These are phyloP conservation scores for Nemopilema nomurai DNA, from an alignment of 30 jellyfish, hydroid and myxozoan species.

Conservation along the genomic window DNA sequence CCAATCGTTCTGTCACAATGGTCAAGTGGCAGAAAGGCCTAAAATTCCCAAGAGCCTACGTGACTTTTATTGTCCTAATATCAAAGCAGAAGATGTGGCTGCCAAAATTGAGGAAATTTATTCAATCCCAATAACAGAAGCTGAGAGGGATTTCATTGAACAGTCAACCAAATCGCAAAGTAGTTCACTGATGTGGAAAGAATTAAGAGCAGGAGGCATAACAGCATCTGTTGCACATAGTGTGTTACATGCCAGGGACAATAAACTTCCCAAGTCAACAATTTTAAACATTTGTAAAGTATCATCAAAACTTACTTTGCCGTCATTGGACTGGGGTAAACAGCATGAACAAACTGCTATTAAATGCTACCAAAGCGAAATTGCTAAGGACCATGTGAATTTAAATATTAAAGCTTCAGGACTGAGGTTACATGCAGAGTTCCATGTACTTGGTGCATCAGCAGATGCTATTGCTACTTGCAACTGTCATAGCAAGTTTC, in stretches of 20 bases:
- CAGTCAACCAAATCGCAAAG: conserved; percentile 11
- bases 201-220: neutral
- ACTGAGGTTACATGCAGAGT: neutral
- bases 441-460: neutral
- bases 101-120: neutral
- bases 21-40: conserved; percentile 26
- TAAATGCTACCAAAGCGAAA: neutral
- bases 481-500: neutral
- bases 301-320: neutral
- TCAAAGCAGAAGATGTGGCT: neutral
- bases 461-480: neutral
- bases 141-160: conserved; percentile 31
- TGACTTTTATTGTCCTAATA: conserved; percentile 1
- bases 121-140: conserved; percentile 7
- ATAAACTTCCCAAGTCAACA: neutral
- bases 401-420: neutral
- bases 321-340: neutral
- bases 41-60: conserved; percentile 32
- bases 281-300: neutral
- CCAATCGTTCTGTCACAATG: conserved; percentile 21
- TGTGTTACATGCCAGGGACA: conserved; percentile 12
- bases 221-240: conserved; percentile 35
- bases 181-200: conserved; percentile 1
- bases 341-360: neutral
- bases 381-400: neutral